Conservation (phyloP, 2,797 vertebrate species). For the Gobionotothen gibberifrons region DNA sequence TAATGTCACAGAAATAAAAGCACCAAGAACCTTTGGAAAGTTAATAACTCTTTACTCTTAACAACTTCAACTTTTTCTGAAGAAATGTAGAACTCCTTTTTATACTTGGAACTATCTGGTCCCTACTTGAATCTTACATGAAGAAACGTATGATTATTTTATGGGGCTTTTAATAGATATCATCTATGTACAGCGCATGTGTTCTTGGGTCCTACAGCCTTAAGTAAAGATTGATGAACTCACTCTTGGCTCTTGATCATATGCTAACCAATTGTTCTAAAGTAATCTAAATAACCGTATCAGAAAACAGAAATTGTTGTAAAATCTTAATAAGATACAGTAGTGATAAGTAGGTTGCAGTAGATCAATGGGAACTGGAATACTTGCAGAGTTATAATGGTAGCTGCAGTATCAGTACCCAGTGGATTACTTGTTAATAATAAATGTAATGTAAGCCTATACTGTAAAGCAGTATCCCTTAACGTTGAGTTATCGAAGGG, state of each 20-base stretch:
- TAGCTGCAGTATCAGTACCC: neutral
- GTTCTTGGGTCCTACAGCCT: neutral
- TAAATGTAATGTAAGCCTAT: neutral
- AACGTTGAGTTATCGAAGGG: conserved; percentile 1
- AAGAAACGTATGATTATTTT: neutral
- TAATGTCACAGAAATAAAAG: neutral
- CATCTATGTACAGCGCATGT: neutral
- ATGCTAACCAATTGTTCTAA: neutral
- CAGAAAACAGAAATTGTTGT: neutral
- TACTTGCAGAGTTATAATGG: neutral
- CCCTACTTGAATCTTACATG: neutral
- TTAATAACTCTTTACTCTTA: neutral
- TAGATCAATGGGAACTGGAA: neutral
- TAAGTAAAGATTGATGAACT: neutral
- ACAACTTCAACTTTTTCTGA: neutral
- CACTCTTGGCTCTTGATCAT: neutral
- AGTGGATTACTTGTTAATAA: conserved; percentile 16
- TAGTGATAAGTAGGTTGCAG: neutral
- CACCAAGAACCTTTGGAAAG: neutral
- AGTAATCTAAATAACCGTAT: neutral
- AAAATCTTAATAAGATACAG: neutral
- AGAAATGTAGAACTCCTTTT: neutral
- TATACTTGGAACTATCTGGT: neutral
- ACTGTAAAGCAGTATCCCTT: neutral
- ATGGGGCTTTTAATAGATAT: neutral